Percentiles rank a stretch among this genome's conserved stretches.
Conservation (phyloP, 2,113 vertebrate genomes). For the Taurulus bubalis region DNA sequence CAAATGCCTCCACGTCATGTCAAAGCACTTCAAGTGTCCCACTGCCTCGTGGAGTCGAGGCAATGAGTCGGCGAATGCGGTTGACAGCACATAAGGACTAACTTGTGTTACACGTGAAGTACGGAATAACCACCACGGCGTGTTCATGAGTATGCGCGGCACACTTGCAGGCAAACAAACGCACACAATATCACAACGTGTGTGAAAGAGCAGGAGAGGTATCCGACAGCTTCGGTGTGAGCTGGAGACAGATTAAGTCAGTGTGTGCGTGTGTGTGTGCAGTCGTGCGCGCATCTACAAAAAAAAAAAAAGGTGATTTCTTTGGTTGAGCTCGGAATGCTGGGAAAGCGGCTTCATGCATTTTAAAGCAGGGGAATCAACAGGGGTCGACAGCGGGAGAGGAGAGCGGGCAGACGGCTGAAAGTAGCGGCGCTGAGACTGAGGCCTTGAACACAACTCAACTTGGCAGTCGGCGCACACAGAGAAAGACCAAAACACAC, state of each 20-base stretch:
- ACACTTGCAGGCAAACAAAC: conserved; percentile 4
- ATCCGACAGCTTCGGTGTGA: conserved; percentile 32
- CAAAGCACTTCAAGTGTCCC: conserved; percentile 5
- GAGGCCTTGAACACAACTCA: conserved; percentile 40
- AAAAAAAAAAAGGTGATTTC: conserved; percentile 25
- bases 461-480: conserved; percentile 43
- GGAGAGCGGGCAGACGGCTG: conserved; percentile 12
- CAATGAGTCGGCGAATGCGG: conserved; percentile 25
- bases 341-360: conserved; percentile 28
- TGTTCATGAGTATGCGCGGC: conserved; percentile 21
- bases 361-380: conserved; percentile 54
- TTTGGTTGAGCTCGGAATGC: conserved; percentile 21
- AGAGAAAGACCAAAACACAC: conserved; percentile 6
- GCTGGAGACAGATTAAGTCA: conserved; percentile 36
- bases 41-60: conserved; percentile 14
- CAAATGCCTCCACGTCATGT: conserved; percentile 32
- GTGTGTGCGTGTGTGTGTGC: neutral
- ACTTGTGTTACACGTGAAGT: conserved; percentile 7
- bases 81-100: conserved; percentile 32
- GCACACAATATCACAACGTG: conserved; percentile 5
- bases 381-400: conserved; percentile 23
- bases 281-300: conserved; percentile 15
- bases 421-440: conserved; percentile 8
- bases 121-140: conserved; percentile 31
- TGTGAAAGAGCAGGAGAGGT: conserved; percentile 35